Evolutionary conservation across 2,113 vertebrate genomes (phyloP), one percentile per base, ranked within the genome.

Genomic region (Sceloporus tristichus): DNA sequence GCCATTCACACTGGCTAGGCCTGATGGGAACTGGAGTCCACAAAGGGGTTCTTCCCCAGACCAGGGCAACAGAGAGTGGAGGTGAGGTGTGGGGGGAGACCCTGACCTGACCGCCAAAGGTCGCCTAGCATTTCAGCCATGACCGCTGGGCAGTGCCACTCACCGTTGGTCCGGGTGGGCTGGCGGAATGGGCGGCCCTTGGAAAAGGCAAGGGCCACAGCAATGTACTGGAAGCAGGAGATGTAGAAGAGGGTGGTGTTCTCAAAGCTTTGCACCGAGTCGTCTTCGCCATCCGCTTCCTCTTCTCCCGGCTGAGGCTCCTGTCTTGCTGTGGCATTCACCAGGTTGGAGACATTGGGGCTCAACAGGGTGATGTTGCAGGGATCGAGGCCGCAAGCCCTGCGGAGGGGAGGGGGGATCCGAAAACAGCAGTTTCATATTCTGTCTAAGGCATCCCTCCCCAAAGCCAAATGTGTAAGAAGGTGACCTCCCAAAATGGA

Each of bases 141-240:
- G 7, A 34, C 18, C 9, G 40, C 40, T 25, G 7, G 18, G 53
- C 48, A 48, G 48, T 48, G 78, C 13, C 18, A 1, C 86, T 92
- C 87, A 92, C 93, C 86, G 75, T 94, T 94, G 74, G 87, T 91
- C 21, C 85, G 87, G 88, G 79, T 77, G 73, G 92, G 92, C 87
- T 92, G 91, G 23, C 89, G 54, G 82, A 92, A 93, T 25, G 92
- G 92, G 19, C 79, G 84, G 0, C 92, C 92, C 59, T 87, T 90
- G 25, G 86, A 76, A 42, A 91, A 92, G 9, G 83, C 88, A 2
- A 93, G 84, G 2, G 89, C 80, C 81, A 81, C 85, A 0, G 23
- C 27, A 1, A 91, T 23, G 79, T 84, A 88, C 74, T 84, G 81
- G 29, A 79, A 73, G 14, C 86, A 89, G 86, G 59, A 48, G 19